A percentile compares a stretch with the other conserved stretches of the same genome.
Conservation (phyloP, 64 coral and sea anemone species). For the Montipora sp. region DNA sequence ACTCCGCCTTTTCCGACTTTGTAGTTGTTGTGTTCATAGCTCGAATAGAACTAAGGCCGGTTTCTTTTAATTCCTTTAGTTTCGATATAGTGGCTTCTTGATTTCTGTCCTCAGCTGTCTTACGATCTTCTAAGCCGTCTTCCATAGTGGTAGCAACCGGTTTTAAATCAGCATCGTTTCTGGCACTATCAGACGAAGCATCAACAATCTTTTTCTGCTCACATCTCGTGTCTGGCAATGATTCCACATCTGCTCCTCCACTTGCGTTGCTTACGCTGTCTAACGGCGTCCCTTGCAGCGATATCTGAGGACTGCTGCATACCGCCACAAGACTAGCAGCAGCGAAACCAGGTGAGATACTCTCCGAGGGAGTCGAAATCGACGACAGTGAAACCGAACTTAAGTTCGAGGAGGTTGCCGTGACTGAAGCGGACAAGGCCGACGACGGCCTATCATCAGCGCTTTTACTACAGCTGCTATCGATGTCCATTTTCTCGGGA, state of each 20-base stretch:
- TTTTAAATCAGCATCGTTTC: background rate
- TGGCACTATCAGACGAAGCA: background rate
- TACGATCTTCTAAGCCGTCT: background rate
- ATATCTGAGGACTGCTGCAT: constrained; percentile 53
- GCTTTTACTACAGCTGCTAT: background rate
- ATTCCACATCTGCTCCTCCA: background rate
- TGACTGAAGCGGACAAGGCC: background rate
- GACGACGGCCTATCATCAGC: background rate
- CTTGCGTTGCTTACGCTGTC: background rate
- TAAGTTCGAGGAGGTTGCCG: background rate
- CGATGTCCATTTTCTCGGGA: constrained; percentile 39
- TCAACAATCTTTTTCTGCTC: background rate
- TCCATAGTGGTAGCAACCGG: background rate
- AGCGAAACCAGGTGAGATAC: constrained; percentile 57
- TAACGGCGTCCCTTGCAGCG: constrained; percentile 2
- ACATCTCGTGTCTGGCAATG: background rate
- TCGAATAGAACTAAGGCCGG: background rate
- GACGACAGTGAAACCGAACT: constrained; percentile 4
- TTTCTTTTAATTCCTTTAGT: background rate
- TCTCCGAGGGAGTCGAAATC: background rate
- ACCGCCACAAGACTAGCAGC: constrained; percentile 72
- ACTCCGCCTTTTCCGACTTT: background rate
- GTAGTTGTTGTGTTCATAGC: background rate
- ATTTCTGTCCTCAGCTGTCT: background rate
- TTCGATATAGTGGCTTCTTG: background rate